Evolutionary conservation across 2,888 invertebrate species (phyloP), one percentile per base, ranked within the genome.

Genomic region (Eulithis testata): DNA sequence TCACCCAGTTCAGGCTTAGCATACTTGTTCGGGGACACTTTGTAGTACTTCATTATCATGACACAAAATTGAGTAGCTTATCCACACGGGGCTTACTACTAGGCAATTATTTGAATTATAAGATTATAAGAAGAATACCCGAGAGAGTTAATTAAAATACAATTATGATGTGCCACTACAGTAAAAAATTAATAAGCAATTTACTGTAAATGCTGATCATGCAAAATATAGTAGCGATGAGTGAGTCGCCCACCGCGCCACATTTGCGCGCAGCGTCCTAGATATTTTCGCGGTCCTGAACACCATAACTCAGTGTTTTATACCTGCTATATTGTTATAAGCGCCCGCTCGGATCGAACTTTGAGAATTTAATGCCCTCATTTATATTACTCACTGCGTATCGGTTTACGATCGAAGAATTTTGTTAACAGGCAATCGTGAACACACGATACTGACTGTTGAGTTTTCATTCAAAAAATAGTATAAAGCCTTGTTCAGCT

Each of bases 311-410:
- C 53, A 68, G 56, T 60, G 60, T 63, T 65, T 64, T 61, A 57
- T 63, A 63, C 65, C 51, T 45, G 36, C 63, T 52, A 62, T 65
- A 62, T 65, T 68, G 65, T 65, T 68, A 57, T 37, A 65, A 59
- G 64, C 64, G 60, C 51, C 11, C 37, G 57, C 50, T 21, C 44
- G 12, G 55, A 52, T 65, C 64, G 58, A 64, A 59, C 36, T 56
- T 58, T 56, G 52, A 53, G 40, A 58, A 37, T 56, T 63, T 60
- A 53, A 66, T 60, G 37, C 12, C 40, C 47, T 52, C 56, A 21
- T 55, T 56, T 52, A 51, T 65, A 59, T 64, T 68, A 55, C 54
- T 50, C 52, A 58, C 36, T 44, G 43, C 43, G 43, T 40, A 60
- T 21, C 52, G 31, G 52, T 65, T 65, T 57, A 60, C 52, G 40